These are phyloP conservation scores for Archegozetes longisetosus DNA, from an alignment of 1,140 invertebrate species.

Conservation along the genomic window DNA sequence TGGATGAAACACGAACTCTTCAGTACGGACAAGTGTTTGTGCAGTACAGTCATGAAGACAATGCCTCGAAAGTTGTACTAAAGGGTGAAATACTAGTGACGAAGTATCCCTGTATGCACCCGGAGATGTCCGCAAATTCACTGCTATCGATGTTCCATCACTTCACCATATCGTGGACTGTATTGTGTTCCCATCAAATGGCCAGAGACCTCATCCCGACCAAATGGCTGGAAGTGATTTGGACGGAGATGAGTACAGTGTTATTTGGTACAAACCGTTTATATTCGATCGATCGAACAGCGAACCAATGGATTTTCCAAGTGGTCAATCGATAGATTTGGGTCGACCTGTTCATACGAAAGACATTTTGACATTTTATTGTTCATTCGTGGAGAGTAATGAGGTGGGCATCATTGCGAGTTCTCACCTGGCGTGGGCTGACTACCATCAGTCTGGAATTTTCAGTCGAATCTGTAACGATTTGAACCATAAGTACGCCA, in stretches of 20 bases:
- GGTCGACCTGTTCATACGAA: constrained; percentile 5
- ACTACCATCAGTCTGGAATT: constrained; percentile 20
- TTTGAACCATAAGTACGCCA: constrained; percentile 22
- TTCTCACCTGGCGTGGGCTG: constrained; percentile 23
- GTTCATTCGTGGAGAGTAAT: constrained; percentile 24
- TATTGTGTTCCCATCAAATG: constrained; percentile 19
- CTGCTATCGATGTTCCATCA: constrained; percentile 16
- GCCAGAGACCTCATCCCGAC: constrained; percentile 18
- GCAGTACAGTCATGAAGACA: constrained; percentile 16
- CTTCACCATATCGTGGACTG: constrained; percentile 20
- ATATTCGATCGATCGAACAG: constrained; percentile 20
- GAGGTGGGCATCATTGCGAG: constrained; percentile 24
- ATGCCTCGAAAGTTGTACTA: neutral
- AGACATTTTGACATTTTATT: constrained; percentile 25
- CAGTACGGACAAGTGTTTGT: constrained; percentile 22
- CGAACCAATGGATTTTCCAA: constrained; percentile 26
- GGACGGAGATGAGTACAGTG: constrained; percentile 22
- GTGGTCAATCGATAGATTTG: neutral
- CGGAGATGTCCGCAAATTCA: constrained; percentile 19
- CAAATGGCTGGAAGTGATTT: constrained; percentile 22
- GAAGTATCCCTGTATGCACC: constrained; percentile 19
- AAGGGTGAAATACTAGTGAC: constrained; percentile 24
- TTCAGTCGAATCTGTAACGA: constrained; percentile 18
- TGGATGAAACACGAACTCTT: constrained; percentile 20
- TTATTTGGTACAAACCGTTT: constrained; percentile 18